Evolutionary conservation across 1,140 invertebrate species (phyloP).

Genomic region (Aphis gossypii): DNA sequence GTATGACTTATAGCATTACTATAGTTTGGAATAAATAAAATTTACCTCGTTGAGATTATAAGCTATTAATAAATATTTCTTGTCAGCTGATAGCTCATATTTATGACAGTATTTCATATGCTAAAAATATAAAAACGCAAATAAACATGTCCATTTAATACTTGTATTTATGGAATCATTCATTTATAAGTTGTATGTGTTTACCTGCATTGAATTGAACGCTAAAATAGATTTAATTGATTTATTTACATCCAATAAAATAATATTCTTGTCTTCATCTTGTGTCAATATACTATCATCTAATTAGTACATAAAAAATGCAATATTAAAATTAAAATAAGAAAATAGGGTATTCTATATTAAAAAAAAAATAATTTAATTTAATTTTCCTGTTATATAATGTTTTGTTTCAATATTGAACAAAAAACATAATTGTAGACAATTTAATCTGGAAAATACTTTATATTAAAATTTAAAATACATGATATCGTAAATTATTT

Average conservation of each 20-base stretch:
- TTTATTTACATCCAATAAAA: constrained; percentile 8
- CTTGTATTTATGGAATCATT: not conserved
- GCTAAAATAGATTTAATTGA: constrained; percentile 21
- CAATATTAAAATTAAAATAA: not conserved
- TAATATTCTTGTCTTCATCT: constrained; percentile 56
- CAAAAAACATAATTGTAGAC: too few species aligned
- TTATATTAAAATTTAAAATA: too few species aligned
- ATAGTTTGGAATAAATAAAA: not conserved
- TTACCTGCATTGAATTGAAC: constrained; percentile 49
- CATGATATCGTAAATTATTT: too few species aligned
- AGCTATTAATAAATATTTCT: constrained; percentile 50
- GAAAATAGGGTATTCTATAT: too few species aligned
- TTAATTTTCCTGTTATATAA: too few species aligned
- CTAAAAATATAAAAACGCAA: not conserved
- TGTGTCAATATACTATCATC: constrained; percentile 19
- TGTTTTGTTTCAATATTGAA: too few species aligned
- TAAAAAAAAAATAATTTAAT: too few species aligned
- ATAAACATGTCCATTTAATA: not conserved
- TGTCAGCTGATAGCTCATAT: constrained; percentile 33
- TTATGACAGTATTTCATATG: not conserved
- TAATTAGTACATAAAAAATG: not conserved
- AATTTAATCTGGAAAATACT: too few species aligned
- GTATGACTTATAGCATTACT: not conserved
- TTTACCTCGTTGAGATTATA: not conserved
- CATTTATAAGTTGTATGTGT: not conserved